A percentile compares a stretch with the other conserved stretches of the same genome.
Conservation (phyloP, 2,888 invertebrate genomes). For the Athalia circularis region DNA sequence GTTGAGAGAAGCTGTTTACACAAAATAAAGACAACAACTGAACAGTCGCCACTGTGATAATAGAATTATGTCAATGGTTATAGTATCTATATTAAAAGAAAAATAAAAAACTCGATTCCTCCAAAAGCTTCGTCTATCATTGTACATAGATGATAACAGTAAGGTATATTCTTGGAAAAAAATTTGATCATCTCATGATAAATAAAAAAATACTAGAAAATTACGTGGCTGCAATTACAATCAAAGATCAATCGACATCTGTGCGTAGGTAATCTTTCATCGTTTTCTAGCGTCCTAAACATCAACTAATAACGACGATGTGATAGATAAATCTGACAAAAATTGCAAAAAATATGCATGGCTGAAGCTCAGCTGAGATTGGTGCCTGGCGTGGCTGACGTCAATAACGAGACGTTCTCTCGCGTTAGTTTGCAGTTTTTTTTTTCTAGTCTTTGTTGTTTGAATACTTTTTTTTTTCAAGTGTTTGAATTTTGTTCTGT, state of each 20-base stretch:
- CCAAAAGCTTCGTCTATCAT: constrained; percentile 20
- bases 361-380: constrained; percentile 6
- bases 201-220: background rate
- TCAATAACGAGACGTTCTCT: constrained; percentile 22
- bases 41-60: constrained; percentile 68
- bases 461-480: constrained; percentile 33
- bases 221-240: constrained; percentile 12
- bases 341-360: background rate
- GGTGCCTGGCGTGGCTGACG: background rate
- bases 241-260: background rate
- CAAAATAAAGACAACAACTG: constrained; percentile 73
- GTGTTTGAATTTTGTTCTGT: constrained; percentile 59
- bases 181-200: background rate
- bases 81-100: constrained; percentile 17
- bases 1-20: constrained; percentile 73
- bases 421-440: background rate
- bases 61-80: constrained; percentile 46
- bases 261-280: background rate
- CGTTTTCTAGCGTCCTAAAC: constrained; percentile 2
- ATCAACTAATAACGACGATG: constrained; percentile 3
- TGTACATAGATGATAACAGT: background rate
- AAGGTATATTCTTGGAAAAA: background rate
- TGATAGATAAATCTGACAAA: too few species aligned
- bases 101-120: constrained; percentile 8
- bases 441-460: background rate